Percentiles rank a stretch among this genome's conserved stretches.
phyloP scores from a whole-genome alignment of 2,888 invertebrate genomes.

The Ptychoptera contaminata region DNA sequence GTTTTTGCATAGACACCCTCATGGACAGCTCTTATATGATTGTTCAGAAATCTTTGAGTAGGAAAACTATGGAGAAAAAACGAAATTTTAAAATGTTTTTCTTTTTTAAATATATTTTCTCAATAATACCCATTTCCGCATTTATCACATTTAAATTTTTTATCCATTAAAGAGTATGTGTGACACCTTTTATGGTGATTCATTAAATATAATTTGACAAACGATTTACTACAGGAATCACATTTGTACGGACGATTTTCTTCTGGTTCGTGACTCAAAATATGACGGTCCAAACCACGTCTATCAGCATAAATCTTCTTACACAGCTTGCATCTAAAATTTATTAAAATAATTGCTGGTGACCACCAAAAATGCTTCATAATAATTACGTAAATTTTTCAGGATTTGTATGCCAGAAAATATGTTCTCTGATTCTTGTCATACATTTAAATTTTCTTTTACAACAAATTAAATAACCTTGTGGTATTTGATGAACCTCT shows the following conservation, averaged over 20 bases:
- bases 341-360: too few relatives aligned
- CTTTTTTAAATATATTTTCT: too few relatives aligned
- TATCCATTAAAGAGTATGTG: slow-evolving; percentile 19
- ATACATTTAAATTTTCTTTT: not conserved
- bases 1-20: slow-evolving; percentile 23
- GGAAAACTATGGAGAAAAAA: slow-evolving; percentile 17
- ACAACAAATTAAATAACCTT: too few relatives aligned
- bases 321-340: slow-evolving; percentile 24
- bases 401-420: not conserved
- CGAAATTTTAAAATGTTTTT: too few relatives aligned
- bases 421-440: not conserved
- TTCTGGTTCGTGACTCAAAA: slow-evolving; percentile 24
- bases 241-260: slow-evolving; percentile 23
- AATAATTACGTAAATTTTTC: too few relatives aligned
- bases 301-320: slow-evolving; percentile 26
- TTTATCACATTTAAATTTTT: slow-evolving; percentile 17
- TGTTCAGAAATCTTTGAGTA: slow-evolving; percentile 19
- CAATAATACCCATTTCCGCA: slow-evolving; percentile 21
- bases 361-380: too few relatives aligned
- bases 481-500: not conserved
- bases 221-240: slow-evolving; percentile 24
- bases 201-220: slow-evolving; percentile 23
- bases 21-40: slow-evolving; percentile 23
- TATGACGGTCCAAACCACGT: slow-evolving; percentile 25
- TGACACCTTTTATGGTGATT: slow-evolving; percentile 26